Percentiles rank a stretch among this genome's conserved stretches.
Evolutionary conservation across 1,140 invertebrate genomes (phyloP).

Genomic region (Caenorhabditis briggsae): DNA sequence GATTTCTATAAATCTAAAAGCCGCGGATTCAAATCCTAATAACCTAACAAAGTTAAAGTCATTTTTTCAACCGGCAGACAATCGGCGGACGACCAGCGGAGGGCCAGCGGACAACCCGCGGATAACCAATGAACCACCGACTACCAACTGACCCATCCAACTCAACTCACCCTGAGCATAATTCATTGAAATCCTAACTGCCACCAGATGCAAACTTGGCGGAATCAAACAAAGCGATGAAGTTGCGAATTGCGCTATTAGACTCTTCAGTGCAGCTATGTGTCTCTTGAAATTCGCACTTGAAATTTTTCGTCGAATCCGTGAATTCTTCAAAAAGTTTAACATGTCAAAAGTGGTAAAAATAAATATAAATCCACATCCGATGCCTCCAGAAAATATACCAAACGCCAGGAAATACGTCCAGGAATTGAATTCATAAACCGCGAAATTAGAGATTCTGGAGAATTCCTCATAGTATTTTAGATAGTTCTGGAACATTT

Average conservation of each 20-base stretch:
- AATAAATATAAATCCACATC: not conserved
- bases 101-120: too few species aligned
- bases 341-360: constrained; percentile 9
- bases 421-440: not conserved
- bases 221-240: not conserved
- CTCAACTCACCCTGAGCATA: not conserved
- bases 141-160: too few species aligned
- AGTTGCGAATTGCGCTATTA: not conserved
- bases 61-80: too few species aligned
- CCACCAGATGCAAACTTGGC: not conserved
- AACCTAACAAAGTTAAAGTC: too few species aligned
- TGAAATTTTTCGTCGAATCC: not conserved
- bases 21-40: too few species aligned
- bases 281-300: not conserved
- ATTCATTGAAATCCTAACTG: not conserved
- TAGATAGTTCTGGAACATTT: not conserved
- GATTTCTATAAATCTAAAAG: too few species aligned
- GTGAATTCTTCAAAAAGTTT: not conserved
- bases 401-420: not conserved
- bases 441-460: not conserved
- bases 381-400: not conserved
- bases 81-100: too few species aligned
- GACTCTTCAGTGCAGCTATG: not conserved
- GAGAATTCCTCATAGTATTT: not conserved
- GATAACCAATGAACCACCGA: too few species aligned